These are phyloP conservation scores for Uloborus diversus DNA, from an alignment of 1,140 invertebrate genomes.

Conservation along the genomic window DNA sequence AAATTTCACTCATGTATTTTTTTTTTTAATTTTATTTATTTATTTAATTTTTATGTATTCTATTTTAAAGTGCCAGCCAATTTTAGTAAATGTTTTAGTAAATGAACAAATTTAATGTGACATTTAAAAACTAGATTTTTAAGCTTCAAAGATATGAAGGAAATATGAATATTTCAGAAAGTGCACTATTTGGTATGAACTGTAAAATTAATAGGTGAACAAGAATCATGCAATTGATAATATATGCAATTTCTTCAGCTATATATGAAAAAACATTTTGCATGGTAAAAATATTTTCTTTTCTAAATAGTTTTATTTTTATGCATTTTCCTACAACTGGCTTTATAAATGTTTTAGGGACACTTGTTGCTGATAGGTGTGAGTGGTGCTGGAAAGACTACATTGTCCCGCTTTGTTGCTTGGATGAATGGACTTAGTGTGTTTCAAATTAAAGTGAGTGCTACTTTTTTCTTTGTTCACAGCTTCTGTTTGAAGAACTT, in stretches of 20 bases:
- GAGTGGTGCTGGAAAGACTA: slow-evolving; percentile 98
- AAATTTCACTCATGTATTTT: neutral
- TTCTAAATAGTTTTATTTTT: neutral
- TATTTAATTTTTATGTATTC: neutral
- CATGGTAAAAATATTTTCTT: no score
- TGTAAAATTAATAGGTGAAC: no score
- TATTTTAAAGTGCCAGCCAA: neutral
- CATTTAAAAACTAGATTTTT: no score
- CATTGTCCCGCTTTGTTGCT: slow-evolving; percentile 97
- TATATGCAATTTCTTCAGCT: neutral
- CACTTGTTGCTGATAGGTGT: slow-evolving; percentile 97
- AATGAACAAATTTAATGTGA: no score
- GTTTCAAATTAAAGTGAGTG: slow-evolving; percentile 89
- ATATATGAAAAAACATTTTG: neutral
- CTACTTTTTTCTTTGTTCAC: neutral
- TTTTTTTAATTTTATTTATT: neutral
- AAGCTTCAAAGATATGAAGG: no score
- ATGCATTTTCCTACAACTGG: neutral
- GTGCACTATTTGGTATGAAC: no score
- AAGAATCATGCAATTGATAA: neutral
- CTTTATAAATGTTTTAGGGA: slow-evolving; percentile 67
- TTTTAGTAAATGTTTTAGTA: no score
- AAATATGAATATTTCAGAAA: no score
- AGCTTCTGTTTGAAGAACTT: neutral
- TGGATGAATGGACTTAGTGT: slow-evolving; percentile 99